Conservation (phyloP, 2,888 invertebrate species). For the Charanyca ferruginea region DNA sequence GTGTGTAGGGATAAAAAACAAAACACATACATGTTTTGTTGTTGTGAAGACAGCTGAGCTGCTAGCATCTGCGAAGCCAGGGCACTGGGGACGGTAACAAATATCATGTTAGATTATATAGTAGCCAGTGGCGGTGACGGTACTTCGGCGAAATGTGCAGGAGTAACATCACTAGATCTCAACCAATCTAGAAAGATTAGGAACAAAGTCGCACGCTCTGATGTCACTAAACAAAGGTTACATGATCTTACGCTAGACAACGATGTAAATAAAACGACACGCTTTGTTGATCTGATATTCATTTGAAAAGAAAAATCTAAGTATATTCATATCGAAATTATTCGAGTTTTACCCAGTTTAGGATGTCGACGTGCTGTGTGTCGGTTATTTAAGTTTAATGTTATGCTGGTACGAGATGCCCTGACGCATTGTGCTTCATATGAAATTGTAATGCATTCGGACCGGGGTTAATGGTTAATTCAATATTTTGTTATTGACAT, state of each 20-base stretch:
- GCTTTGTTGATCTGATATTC: constrained; percentile 29
- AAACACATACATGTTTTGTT: constrained; percentile 97
- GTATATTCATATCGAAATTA: constrained; percentile 28
- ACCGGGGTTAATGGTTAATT: constrained; percentile 77
- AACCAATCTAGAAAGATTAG: constrained; percentile 57
- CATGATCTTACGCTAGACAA: constrained; percentile 30
- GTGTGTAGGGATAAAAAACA: constrained; percentile 84
- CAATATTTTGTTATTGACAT: constrained; percentile 81
- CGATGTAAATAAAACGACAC: constrained; percentile 22
- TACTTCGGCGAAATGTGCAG: constrained; percentile 65
- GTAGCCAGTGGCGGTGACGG: constrained; percentile 72
- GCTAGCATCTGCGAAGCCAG: constrained; percentile 99
- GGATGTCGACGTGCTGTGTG: constrained; percentile 33
- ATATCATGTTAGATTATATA: constrained; percentile 84
- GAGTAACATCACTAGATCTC: constrained; percentile 66
- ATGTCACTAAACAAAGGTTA: constrained; percentile 33
- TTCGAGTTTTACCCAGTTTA: constrained; percentile 33
- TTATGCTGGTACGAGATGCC: constrained; percentile 58
- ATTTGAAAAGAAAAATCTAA: constrained; percentile 34
- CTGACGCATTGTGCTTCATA: constrained; percentile 76
- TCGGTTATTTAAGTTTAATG: constrained; percentile 53
- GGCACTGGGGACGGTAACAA: constrained; percentile 96
- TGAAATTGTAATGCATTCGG: constrained; percentile 81
- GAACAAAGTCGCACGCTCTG: constrained; percentile 83
- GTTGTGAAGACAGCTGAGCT: constrained; percentile 97